These are phyloP conservation scores for Hydrotaea diabolus DNA, from an alignment of 2,888 invertebrate genomes.

Conservation along the genomic window DNA sequence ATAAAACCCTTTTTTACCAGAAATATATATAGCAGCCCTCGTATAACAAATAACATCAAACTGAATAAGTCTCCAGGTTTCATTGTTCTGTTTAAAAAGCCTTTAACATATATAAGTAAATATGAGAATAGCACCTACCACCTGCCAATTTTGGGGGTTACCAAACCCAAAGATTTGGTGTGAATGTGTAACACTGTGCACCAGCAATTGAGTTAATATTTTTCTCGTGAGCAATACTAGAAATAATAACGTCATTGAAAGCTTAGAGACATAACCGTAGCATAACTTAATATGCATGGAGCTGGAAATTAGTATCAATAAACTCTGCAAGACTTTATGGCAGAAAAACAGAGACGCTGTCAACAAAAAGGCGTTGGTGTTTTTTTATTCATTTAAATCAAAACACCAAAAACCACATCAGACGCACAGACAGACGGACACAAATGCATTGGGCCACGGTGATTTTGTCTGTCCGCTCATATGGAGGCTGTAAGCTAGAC, in stretches of 20 bases:
- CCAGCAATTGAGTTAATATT: no score
- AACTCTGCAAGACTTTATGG: conserved; percentile 19
- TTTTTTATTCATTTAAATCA: background rate
- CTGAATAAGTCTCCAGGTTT: no score
- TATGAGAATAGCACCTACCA: no score
- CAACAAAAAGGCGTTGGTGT: conserved; percentile 58
- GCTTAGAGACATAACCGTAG: background rate
- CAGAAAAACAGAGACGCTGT: conserved; percentile 19
- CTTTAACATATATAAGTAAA: no score
- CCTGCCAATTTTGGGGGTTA: no score
- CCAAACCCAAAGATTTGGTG: no score
- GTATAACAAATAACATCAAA: no score
- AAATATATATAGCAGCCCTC: no score
- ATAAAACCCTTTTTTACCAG: no score
- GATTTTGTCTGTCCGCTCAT: background rate
- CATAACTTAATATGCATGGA: background rate
- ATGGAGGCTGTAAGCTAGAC: conserved; percentile 28
- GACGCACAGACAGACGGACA: conserved; percentile 9
- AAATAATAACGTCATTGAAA: background rate
- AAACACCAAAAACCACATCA: conserved; percentile 2
- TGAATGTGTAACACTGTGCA: no score
- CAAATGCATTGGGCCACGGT: background rate
- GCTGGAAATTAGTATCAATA: conserved; percentile 41
- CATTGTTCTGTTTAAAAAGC: no score
- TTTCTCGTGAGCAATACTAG: no score